These are phyloP conservation scores for Theristicus caerulescens DNA, from an alignment of 2,113 vertebrate species.

Conservation along the genomic window DNA sequence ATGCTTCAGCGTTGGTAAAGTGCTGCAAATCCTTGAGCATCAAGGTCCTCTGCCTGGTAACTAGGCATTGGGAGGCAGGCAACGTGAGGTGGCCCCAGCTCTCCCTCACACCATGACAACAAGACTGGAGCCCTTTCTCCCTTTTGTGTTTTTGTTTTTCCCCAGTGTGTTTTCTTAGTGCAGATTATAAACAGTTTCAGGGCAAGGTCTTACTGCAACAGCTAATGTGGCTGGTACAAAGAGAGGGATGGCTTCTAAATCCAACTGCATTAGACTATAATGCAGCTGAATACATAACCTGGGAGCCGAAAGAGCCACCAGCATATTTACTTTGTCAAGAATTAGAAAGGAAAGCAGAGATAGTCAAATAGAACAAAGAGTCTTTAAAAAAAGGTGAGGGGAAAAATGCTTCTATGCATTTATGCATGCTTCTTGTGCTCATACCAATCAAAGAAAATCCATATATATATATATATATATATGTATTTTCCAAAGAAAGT, in stretches of 20 bases:
- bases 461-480: no score
- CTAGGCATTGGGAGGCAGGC: fast-evolving
- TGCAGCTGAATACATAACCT: neutral
- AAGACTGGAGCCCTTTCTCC: neutral
- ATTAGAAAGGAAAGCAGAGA: neutral
- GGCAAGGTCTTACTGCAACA: neutral
- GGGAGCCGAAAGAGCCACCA: neutral
- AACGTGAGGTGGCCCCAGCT: neutral
- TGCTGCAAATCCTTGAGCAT: neutral
- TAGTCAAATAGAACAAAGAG: neutral
- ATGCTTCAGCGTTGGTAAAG: neutral
- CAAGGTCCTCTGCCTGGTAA: neutral
- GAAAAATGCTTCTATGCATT: neutral
- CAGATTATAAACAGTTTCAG: neutral
- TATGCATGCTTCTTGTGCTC: neutral
- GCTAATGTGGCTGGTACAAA: fast-evolving
- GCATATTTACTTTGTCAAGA: neutral
- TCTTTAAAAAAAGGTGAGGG: neutral
- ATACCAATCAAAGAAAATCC: neutral
- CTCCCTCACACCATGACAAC: neutral
- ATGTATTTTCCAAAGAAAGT: neutral
- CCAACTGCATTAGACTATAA: neutral
- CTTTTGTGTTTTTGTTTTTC: neutral
- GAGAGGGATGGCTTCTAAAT: neutral
- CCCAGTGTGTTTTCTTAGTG: neutral